Evolutionary conservation across 2,888 invertebrate genomes (phyloP), one percentile per base, ranked within the genome.

Genomic region (Amphimallon solstitiale): DNA sequence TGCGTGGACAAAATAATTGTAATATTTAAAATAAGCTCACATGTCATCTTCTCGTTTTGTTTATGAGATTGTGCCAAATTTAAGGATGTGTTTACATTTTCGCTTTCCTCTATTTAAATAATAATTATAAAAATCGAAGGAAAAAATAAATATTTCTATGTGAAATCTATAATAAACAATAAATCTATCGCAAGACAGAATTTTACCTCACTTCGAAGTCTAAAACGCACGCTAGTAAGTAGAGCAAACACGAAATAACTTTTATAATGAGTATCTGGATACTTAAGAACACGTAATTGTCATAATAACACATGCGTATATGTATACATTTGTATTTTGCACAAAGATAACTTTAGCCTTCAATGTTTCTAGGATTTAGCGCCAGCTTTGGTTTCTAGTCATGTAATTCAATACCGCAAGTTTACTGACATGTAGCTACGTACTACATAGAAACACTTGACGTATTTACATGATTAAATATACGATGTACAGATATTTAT

Each of bases 341-440:
- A 29, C 9, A 29, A 56, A 40, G 40, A 56, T 56, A 56, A 12
- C 40, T 56, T 56, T 56, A 56, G 56, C 56, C 56, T 56, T 56
- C 56, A 40, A 56, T 40, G 38, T 21, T 21, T 56, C 40, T 56
- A 40, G 23, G 56, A 54, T 14, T 56, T 56, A 56, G 56, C 56
- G 56, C 56, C 56, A 56, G 56, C 56, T 56, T 56, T 21, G 56
- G 56, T 56, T 56, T 56, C 56, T 23, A 40, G 40, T 40, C 40
- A 38, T 23, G 56, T 40, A 56, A 56, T 43, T 12, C 43, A 23
- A 43, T 29, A 56, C 56, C 14, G 40, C 21, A 21, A 21, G 7
- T 43, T 21, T 40, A 40, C 56, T 40, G 56, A 56, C 56, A 56
- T 40, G 5, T 29, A 56, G n/a, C n/a, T n/a, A n/a, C n/a, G n/a